These are phyloP conservation scores for Mus caroli DNA, from an alignment of 2,797 vertebrate species.

Conservation along the genomic window DNA sequence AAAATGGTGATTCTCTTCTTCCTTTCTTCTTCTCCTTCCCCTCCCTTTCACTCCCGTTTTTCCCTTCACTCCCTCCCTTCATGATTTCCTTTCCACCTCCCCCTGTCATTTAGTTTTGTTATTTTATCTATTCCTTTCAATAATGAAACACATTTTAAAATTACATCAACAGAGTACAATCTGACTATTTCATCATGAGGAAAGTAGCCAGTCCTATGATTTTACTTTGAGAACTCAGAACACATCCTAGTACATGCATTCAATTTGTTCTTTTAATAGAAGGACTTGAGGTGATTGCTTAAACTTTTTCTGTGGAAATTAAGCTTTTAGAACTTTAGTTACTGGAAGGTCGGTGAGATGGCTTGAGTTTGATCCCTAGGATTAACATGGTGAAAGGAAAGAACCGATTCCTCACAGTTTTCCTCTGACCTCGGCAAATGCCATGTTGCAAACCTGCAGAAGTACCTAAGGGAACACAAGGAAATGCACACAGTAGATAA, in stretches of 20 bases:
- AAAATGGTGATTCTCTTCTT: background rate
- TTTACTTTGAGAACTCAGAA: slow-evolving; percentile 2
- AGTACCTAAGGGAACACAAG: background rate
- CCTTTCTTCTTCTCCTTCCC: background rate
- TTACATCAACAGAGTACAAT: slow-evolving; percentile 2
- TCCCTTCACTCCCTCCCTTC: background rate
- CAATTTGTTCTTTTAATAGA: slow-evolving; percentile 12
- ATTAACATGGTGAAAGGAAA: background rate
- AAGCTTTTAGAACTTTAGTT: background rate
- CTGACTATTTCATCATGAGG: background rate
- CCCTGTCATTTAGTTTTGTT: background rate
- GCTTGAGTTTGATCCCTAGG: background rate
- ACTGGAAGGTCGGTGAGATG: background rate
- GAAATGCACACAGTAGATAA: background rate
- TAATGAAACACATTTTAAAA: background rate
- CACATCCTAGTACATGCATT: background rate
- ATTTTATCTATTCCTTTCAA: background rate
- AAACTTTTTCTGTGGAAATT: background rate
- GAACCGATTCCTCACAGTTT: background rate
- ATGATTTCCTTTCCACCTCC: background rate
- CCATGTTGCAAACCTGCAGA: background rate
- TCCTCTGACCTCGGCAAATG: background rate
- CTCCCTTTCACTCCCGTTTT: background rate
- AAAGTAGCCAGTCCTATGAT: background rate
- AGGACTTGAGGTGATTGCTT: background rate